Percentiles rank a stretch among this genome's conserved stretches.
phyloP scores from a whole-genome alignment of 2,797 vertebrate genomes.

The Thalassophryne amazonica region DNA sequence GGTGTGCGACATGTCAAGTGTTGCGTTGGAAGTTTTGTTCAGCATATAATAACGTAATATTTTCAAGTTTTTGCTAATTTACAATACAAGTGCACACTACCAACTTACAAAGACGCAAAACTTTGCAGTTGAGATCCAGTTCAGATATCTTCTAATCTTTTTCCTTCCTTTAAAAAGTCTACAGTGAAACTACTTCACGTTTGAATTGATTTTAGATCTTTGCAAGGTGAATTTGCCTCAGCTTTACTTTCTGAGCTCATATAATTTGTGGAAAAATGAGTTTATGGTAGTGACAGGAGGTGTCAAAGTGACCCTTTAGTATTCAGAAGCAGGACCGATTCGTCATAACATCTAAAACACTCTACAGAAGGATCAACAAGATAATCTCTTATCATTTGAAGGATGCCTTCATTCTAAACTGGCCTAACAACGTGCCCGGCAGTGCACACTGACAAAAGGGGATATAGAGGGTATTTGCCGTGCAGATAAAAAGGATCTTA shows the following conservation, averaged over 20 bases:
- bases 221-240: slow-evolving; percentile 30
- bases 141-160: slow-evolving; percentile 14
- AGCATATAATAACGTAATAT: no score
- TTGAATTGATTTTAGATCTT: slow-evolving; percentile 47
- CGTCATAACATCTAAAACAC: slow-evolving; percentile 37
- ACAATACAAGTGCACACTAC: slow-evolving; percentile 10
- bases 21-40: no score
- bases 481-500: slow-evolving; percentile 47
- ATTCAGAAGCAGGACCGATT: slow-evolving; percentile 30
- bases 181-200: slow-evolving; percentile 37
- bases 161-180: slow-evolving; percentile 32
- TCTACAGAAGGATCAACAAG: slow-evolving; percentile 54
- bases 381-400: slow-evolving; percentile 55
- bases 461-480: slow-evolving; percentile 44
- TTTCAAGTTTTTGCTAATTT: no score
- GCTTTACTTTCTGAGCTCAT: slow-evolving; percentile 29
- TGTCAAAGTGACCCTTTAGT: slow-evolving; percentile 47
- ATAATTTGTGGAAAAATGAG: slow-evolving; percentile 4
- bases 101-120: slow-evolving; percentile 14
- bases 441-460: slow-evolving; percentile 21
- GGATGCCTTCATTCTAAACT: slow-evolving; percentile 45
- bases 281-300: slow-evolving; percentile 28
- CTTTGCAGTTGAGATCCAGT: slow-evolving; percentile 19
- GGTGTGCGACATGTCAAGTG: no score
- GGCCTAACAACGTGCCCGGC: slow-evolving; percentile 22